phyloP scores from a whole-genome alignment of 2,888 invertebrate species.

The Orthosia gothica region DNA sequence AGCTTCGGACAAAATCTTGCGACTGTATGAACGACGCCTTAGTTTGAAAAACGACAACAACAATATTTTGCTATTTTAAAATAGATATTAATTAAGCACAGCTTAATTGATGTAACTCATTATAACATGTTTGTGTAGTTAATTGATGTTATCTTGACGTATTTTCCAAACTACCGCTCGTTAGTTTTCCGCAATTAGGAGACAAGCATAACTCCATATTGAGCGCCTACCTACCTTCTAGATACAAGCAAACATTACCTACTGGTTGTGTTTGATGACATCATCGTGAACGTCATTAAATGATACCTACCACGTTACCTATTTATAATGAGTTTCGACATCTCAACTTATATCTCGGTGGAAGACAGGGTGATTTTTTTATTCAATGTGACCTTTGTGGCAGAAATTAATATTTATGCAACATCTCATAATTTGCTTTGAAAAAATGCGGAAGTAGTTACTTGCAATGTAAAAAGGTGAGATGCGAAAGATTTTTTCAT shows the following conservation, averaged over 20 bases:
- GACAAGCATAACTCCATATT: conserved; percentile 5
- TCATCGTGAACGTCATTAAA: background rate
- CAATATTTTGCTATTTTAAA: conserved; percentile 20
- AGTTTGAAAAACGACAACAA: conserved; percentile 18
- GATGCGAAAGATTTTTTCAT: too few species aligned
- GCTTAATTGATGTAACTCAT: conserved; percentile 5
- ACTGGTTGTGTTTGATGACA: background rate
- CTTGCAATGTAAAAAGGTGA: too few species aligned
- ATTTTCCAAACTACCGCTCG: conserved; percentile 26
- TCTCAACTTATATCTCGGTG: too few species aligned
- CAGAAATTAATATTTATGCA: background rate
- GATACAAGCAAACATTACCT: too few species aligned
- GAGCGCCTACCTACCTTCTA: background rate
- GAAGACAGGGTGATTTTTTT: background rate
- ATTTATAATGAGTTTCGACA: background rate
- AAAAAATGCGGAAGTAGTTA: too few species aligned
- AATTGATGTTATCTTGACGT: conserved; percentile 22
- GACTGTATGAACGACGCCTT: background rate
- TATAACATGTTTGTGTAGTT: background rate
- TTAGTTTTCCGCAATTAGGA: conserved; percentile 14
- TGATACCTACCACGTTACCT: background rate
- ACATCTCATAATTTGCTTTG: background rate
- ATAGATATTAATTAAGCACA: background rate
- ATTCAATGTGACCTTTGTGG: too few species aligned
- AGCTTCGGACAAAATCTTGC: too few species aligned